Conservation (phyloP, 2,888 invertebrate species). For the Rugalucina vietnamica region DNA sequence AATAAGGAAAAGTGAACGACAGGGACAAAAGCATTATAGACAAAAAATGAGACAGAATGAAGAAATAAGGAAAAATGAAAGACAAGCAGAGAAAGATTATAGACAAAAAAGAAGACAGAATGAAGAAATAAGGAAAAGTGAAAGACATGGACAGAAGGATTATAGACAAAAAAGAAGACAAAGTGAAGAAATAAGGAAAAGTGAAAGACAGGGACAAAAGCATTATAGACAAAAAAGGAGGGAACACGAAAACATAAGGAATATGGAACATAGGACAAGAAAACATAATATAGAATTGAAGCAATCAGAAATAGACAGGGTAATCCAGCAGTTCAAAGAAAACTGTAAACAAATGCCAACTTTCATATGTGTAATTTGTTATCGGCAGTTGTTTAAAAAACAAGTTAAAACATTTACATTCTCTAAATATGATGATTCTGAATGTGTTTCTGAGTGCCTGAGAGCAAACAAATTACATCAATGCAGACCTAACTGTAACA, state of each 20-base stretch:
- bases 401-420: slow-evolving; percentile 27
- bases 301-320: background rate
- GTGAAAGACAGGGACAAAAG: background rate
- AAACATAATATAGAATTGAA: background rate
- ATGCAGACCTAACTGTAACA: background rate
- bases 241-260: background rate
- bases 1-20: background rate
- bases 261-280: background rate
- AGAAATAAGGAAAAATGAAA: background rate
- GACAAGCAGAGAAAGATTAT: background rate
- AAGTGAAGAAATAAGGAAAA: background rate
- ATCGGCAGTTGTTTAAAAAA: slow-evolving; percentile 22
- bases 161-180: background rate
- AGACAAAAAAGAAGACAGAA: background rate
- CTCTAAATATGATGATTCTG: slow-evolving; percentile 3
- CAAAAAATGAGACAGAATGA: background rate
- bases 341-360: slow-evolving; percentile 14
- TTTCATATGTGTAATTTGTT: slow-evolving; percentile 32
- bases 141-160: background rate
- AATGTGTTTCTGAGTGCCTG: background rate
- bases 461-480: background rate
- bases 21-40: background rate
- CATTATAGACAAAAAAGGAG: background rate
- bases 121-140: background rate
- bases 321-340: slow-evolving; percentile 14